Conservation (phyloP, 2,888 invertebrate species). For the Drosophila emarginata region DNA sequence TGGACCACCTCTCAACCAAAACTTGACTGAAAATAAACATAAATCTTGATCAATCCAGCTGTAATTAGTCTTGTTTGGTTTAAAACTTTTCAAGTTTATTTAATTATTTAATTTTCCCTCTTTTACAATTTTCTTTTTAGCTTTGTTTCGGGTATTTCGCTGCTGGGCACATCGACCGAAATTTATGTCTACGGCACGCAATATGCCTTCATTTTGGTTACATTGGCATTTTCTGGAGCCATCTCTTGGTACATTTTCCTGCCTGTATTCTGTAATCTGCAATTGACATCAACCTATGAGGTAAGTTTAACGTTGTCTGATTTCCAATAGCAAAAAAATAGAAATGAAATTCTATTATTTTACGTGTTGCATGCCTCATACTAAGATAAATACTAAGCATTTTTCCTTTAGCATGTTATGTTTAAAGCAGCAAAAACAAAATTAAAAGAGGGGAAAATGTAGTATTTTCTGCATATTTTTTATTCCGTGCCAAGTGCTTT, state of each 20-base stretch:
- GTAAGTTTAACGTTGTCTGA: constrained; percentile 80
- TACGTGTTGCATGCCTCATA: constrained; percentile 29
- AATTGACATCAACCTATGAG: constrained; percentile 90
- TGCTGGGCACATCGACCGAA: constrained; percentile 90
- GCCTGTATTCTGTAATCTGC: constrained; percentile 88
- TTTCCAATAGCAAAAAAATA: not conserved
- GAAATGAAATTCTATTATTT: not conserved
- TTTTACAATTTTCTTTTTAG: constrained; percentile 80
- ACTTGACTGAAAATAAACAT: constrained; percentile 14
- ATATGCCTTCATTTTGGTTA: constrained; percentile 85
- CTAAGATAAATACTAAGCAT: constrained; percentile 28
- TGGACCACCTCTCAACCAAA: constrained; percentile 11
- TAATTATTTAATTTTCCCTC: constrained; percentile 26
- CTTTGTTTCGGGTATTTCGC: constrained; percentile 89
- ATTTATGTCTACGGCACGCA: constrained; percentile 90
- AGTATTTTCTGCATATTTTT: not conserved
- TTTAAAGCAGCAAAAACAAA: constrained; percentile 23
- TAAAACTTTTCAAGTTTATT: constrained; percentile 16
- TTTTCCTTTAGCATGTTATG: constrained; percentile 35
- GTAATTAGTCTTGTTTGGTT: constrained; percentile 28
- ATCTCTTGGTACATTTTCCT: constrained; percentile 86
- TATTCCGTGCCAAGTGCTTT: not conserved
- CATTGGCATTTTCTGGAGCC: constrained; percentile 82
- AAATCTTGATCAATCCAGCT: constrained; percentile 37
- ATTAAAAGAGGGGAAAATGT: not conserved